Conservation (phyloP, 2,113 vertebrate species). For the Phyllostomus discolor region DNA sequence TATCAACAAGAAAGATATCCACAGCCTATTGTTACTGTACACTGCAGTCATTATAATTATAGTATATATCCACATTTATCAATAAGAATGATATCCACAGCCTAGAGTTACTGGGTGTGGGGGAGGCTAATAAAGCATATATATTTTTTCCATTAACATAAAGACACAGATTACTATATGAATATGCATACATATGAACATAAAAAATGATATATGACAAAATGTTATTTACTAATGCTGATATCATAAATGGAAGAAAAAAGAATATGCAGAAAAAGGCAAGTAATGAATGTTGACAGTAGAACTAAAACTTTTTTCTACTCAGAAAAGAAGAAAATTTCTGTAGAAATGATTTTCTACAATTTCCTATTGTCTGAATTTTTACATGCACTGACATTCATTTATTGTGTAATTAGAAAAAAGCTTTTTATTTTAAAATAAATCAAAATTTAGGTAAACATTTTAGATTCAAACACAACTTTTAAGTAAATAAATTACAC, state of each 20-base stretch:
- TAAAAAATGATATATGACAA: background rate
- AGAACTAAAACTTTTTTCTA: background rate
- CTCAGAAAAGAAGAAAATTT: background rate
- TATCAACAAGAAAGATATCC: background rate
- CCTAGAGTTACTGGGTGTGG: background rate
- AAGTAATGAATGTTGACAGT: background rate
- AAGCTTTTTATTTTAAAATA: background rate
- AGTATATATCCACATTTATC: background rate
- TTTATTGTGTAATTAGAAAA: background rate
- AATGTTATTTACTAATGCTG: background rate
- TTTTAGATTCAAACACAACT: background rate
- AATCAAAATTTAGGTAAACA: background rate
- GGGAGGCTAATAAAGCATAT: background rate
- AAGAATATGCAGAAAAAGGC: background rate
- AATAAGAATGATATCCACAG: background rate
- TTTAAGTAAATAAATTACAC: background rate
- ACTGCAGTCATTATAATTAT: background rate
- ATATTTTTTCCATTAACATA: background rate
- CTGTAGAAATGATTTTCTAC: no score
- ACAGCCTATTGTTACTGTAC: background rate
- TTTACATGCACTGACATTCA: background rate
- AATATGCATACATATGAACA: background rate
- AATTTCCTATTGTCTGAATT: background rate
- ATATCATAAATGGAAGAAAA: background rate
- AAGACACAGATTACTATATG: background rate